phyloP scores from a whole-genome alignment of 2,797 vertebrate species.

The Tolypeutes matacus region DNA sequence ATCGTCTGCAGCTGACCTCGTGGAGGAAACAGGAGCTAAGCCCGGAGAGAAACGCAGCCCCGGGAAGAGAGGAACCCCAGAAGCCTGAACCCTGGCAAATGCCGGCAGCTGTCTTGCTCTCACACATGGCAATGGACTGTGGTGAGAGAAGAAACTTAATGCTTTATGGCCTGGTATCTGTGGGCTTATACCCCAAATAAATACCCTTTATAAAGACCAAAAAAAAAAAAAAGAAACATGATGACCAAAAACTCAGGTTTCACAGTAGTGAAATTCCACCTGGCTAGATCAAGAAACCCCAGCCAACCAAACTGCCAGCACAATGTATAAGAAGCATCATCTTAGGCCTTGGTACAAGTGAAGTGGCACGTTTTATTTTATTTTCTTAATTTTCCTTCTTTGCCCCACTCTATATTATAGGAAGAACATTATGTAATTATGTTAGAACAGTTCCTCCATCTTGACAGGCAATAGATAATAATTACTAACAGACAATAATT shows the following conservation, averaged over 20 bases:
- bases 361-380: background rate
- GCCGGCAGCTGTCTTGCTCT: no score
- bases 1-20: no score
- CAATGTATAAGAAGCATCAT: background rate
- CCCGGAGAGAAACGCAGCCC: no score
- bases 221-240: no score
- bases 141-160: no score
- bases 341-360: background rate
- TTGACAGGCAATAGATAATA: background rate
- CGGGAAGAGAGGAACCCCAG: no score
- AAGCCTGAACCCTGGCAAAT: no score
- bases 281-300: background rate
- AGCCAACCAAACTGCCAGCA: rapidly evolving
- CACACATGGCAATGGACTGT: no score
- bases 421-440: background rate
- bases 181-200: no score
- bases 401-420: background rate
- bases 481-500: background rate
- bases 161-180: no score
- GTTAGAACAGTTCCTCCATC: background rate
- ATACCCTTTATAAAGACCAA: no score
- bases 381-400: background rate
- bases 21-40: no score
- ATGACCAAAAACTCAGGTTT: background rate
- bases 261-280: background rate